phyloP scores from a whole-genome alignment of 2,888 invertebrate species.

The Bombylius major region DNA sequence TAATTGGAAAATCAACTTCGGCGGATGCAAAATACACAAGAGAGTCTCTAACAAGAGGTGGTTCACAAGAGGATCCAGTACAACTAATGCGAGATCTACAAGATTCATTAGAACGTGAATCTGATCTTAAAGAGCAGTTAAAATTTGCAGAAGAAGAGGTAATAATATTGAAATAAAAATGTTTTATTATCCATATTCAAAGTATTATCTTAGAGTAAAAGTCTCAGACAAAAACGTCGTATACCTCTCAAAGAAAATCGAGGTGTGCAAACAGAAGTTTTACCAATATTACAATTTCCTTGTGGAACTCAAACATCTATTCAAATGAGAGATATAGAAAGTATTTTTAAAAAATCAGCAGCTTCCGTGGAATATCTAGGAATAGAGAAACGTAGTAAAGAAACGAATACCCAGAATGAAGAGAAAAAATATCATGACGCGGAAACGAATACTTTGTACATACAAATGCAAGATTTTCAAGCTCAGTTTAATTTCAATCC shows the following conservation, averaged over 20 bases:
- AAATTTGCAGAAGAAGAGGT: constrained; percentile 90
- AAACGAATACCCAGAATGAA: background rate
- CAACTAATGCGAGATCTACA: constrained; percentile 76
- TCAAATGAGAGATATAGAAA: background rate
- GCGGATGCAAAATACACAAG: constrained; percentile 60
- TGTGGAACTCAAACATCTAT: constrained; percentile 27
- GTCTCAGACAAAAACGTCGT: constrained; percentile 15
- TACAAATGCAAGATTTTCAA: background rate
- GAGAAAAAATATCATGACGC: background rate
- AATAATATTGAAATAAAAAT: constrained; percentile 12
- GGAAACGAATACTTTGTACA: background rate
- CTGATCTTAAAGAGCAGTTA: constrained; percentile 84
- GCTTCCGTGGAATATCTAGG: too few relatives aligned
- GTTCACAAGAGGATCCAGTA: constrained; percentile 68
- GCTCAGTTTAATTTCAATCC: background rate
- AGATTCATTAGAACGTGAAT: constrained; percentile 85
- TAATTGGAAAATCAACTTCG: constrained; percentile 43
- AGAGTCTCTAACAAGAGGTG: constrained; percentile 61
- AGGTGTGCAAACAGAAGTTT: constrained; percentile 28
- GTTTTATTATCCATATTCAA: background rate
- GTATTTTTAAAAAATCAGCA: too few relatives aligned
- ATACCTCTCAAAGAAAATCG: constrained; percentile 20
- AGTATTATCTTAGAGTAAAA: constrained; percentile 11
- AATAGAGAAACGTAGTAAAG: background rate
- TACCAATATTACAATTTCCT: constrained; percentile 23